Percentiles rank a stretch among this genome's conserved stretches.
phyloP scores from a whole-genome alignment of 2,888 invertebrate genomes.

The Oscheius sp. region DNA sequence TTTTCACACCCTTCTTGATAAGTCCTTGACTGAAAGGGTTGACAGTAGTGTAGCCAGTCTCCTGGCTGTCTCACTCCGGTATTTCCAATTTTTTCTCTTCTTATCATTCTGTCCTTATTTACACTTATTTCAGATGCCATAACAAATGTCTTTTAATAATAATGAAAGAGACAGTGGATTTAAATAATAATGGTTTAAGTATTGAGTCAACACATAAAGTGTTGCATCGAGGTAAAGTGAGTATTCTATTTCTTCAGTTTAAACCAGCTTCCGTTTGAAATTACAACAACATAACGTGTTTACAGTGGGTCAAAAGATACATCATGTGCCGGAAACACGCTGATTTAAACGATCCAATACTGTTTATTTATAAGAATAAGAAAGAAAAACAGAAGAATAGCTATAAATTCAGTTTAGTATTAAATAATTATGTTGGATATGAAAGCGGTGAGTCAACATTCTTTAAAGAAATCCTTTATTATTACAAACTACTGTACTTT shows the following conservation, averaged over 20 bases:
- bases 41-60: too few species aligned
- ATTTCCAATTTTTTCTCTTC: not conserved
- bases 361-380: conserved; percentile 49
- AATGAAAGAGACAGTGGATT: conserved; percentile 56
- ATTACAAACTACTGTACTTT: too few species aligned
- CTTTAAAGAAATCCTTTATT: not conserved
- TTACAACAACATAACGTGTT: not conserved
- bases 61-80: not conserved
- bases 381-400: conserved; percentile 51
- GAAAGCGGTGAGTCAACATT: conserved; percentile 44
- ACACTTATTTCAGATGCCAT: not conserved
- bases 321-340: conserved; percentile 47
- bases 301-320: conserved; percentile 54
- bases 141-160: not conserved
- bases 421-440: conserved; percentile 50
- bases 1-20: not conserved
- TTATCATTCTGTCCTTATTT: not conserved
- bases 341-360: conserved; percentile 47
- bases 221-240: conserved; percentile 48
- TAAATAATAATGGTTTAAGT: conserved; percentile 55
- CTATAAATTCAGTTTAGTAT: conserved; percentile 43
- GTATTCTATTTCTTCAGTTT: not conserved
- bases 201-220: conserved; percentile 53
- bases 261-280: not conserved
- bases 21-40: not conserved